These are phyloP conservation scores for Zapus hudsonius DNA, from an alignment of 2,113 vertebrate species.

Conservation along the genomic window DNA sequence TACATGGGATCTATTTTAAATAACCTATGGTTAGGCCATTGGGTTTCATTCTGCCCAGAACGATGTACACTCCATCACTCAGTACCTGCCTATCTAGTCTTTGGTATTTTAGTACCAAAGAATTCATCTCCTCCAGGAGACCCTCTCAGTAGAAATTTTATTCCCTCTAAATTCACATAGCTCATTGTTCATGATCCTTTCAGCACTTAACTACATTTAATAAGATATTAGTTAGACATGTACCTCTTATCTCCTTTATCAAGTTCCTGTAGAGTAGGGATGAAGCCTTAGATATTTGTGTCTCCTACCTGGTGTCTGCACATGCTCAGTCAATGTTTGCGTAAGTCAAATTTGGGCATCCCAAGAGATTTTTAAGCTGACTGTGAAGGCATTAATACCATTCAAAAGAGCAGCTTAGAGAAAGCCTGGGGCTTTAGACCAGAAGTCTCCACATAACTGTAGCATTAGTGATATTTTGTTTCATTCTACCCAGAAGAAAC, in stretches of 20 bases:
- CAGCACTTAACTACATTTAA: neutral
- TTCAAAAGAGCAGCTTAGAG: neutral
- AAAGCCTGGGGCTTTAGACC: neutral
- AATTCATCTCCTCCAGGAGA: neutral
- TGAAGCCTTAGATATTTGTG: neutral
- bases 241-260: neutral
- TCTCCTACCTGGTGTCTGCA: neutral
- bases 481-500: neutral
- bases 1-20: rapidly evolving
- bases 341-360: neutral
- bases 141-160: neutral
- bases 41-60: neutral
- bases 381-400: neutral
- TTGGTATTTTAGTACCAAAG: neutral
- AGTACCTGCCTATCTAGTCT: neutral
- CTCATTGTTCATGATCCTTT: neutral
- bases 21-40: neutral
- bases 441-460: neutral
- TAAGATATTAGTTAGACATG: neutral
- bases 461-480: neutral
- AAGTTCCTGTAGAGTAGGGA: neutral
- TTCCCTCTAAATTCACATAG: neutral
- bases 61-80: neutral
- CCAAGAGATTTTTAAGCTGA: neutral
- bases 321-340: neutral